A percentile compares a stretch with the other conserved stretches of the same genome.
Evolutionary conservation across 2,888 invertebrate genomes (phyloP).

Genomic region (Eugnorisma glareosa): DNA sequence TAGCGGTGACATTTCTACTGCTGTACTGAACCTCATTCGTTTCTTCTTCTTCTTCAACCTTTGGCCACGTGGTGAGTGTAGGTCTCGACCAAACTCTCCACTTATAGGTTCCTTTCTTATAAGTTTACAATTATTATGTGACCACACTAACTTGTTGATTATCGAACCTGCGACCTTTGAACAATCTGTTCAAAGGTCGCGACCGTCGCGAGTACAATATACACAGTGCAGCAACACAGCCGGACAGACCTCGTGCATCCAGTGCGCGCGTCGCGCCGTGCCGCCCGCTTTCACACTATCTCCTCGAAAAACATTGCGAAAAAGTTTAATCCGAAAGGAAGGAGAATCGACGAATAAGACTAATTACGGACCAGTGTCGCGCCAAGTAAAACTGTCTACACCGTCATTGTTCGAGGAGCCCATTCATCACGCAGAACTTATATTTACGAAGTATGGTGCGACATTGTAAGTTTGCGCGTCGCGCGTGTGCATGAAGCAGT

Average conservation of each 20-base stretch:
- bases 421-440: not conserved
- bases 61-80: not conserved
- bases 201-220: too few relatives aligned
- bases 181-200: too few relatives aligned
- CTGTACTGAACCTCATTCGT: not conserved
- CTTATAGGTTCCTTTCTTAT: not conserved
- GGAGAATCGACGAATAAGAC: not conserved
- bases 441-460: not conserved
- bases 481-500: not conserved
- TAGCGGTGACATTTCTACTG: too few relatives aligned
- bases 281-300: too few relatives aligned
- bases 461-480: not conserved
- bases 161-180: too few relatives aligned
- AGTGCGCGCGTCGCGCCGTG: not conserved
- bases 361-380: not conserved
- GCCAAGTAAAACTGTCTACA: not conserved
- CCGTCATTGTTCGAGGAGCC: not conserved
- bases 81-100: not conserved
- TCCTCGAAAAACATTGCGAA: too few relatives aligned
- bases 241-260: not conserved
- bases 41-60: not conserved
- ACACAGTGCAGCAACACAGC: not conserved
- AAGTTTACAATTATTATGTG: not conserved
- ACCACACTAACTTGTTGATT: slow-evolving; percentile 8
- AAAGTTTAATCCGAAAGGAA: not conserved